Evolutionary conservation across 2,797 vertebrate genomes (phyloP).

Genomic region (Carapus acus): DNA sequence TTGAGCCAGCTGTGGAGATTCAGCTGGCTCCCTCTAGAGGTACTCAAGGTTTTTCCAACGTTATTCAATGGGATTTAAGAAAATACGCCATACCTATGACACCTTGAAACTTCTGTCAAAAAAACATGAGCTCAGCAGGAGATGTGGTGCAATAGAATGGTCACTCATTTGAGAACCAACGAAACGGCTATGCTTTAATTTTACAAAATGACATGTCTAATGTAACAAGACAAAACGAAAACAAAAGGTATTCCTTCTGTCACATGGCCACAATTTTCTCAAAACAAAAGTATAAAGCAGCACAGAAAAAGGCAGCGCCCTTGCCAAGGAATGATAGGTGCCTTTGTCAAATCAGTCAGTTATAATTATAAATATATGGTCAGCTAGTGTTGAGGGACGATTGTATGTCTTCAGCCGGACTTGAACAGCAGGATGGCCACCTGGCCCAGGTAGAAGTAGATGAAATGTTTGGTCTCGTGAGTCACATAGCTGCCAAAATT

Average conservation of each 20-base stretch:
- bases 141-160: slow-evolving; percentile 33
- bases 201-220: slow-evolving; percentile 64
- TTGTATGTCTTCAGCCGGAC: slow-evolving; percentile 77
- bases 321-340: slow-evolving; percentile 79
- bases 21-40: no score
- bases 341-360: slow-evolving; percentile 81
- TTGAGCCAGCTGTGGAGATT: no score
- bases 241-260: slow-evolving; percentile 75
- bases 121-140: no score
- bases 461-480: slow-evolving; percentile 98
- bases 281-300: slow-evolving; percentile 76
- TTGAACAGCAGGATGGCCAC: slow-evolving; percentile 98
- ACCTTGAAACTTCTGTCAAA: no score
- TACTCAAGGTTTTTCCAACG: no score
- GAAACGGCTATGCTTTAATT: slow-evolving; percentile 70
- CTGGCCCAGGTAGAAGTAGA: slow-evolving; percentile 98
- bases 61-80: no score
- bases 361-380: slow-evolving; percentile 58
- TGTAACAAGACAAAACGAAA: slow-evolving; percentile 86
- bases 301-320: slow-evolving; percentile 76
- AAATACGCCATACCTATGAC: not conserved
- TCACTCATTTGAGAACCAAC: slow-evolving; percentile 48
- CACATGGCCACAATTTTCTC: slow-evolving; percentile 64
- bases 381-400: slow-evolving; percentile 41
- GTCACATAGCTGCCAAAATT: slow-evolving; percentile 98